Evolutionary conservation across 2,797 vertebrate species (phyloP), one percentile per base, ranked within the genome.

Genomic region (Oophaga sylvatica): DNA sequence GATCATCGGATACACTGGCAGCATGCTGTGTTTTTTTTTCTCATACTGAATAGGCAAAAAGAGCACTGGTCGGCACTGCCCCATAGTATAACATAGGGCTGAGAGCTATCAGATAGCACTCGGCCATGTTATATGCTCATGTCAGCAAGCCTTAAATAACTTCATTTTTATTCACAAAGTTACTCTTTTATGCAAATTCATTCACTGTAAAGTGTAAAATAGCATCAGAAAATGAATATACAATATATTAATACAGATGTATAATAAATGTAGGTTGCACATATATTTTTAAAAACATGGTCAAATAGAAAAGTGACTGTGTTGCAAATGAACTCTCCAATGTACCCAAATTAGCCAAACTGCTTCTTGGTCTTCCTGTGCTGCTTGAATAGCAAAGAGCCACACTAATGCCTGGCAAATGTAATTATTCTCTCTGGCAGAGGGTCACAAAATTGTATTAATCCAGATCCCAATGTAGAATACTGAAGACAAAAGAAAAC

Each of bases 401-500:
- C n/a, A 86, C 8, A 67, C 56, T 80, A 79, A 86, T 71, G 59
- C 77, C 73, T 73, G 60, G 78, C 78, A 87, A 87, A 41, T 62
- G 20, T 73, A 57, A 68, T 75, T 75, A 75, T 71, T 73, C 31
- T 73, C 29, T 15, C 67, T 81, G 85, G 53, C 85, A 75, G 65
- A 81, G 17, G 68, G 56, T 41, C 29, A 65, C 29, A 79, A 31
- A 65, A 76, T 84, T 63, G 35, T 84, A 22, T 60, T 53, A 76
- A 63, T 84, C 71, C 16, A 45, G 26, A 75, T 29, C 3, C 63
- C 8, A n/a, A 10, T 45, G 20, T 35, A 63, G 59, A 80, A n/a
- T n/a, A 63, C 78, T 62, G 20, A 81, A 81, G 56, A 73, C 31
- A 73, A 73, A 41, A 73, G 22, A 17, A 13, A 13, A 35, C n/a